Conservation (phyloP, 2,113 vertebrate species). For the Plecotus auritus region DNA sequence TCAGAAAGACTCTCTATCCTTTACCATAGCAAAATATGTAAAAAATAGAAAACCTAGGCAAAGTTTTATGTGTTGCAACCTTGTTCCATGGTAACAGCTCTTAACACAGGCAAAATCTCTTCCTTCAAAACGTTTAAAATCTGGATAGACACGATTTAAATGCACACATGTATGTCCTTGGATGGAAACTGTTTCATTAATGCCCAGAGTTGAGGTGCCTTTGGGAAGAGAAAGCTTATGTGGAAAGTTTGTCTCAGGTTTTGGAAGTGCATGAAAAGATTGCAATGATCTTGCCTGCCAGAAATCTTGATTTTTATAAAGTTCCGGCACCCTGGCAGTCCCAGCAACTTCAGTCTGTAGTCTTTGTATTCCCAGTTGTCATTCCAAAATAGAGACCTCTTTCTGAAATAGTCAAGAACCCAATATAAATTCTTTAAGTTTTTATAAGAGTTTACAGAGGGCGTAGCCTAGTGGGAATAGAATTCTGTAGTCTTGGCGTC, state of each 20-base stretch:
- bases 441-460: background rate
- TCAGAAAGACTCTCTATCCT: background rate
- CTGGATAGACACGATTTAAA: background rate
- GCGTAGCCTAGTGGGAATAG: background rate
- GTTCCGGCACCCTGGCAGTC: background rate
- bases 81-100: background rate
- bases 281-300: background rate
- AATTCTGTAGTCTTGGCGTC: background rate
- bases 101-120: background rate
- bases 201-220: background rate
- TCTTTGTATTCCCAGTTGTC: background rate
- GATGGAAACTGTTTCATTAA: background rate
- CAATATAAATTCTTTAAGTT: conserved; percentile 7
- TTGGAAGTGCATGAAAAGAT: background rate
- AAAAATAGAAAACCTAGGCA: background rate
- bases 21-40: background rate
- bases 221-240: background rate
- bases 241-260: background rate
- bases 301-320: background rate
- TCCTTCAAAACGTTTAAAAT: background rate
- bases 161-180: background rate
- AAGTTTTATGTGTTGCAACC: background rate
- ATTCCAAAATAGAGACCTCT: background rate
- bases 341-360: background rate
- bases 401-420: background rate